A percentile compares a stretch with the other conserved stretches of the same genome.
Evolutionary conservation across 2,113 vertebrate species (phyloP).

Genomic region (Puma concolor): DNA sequence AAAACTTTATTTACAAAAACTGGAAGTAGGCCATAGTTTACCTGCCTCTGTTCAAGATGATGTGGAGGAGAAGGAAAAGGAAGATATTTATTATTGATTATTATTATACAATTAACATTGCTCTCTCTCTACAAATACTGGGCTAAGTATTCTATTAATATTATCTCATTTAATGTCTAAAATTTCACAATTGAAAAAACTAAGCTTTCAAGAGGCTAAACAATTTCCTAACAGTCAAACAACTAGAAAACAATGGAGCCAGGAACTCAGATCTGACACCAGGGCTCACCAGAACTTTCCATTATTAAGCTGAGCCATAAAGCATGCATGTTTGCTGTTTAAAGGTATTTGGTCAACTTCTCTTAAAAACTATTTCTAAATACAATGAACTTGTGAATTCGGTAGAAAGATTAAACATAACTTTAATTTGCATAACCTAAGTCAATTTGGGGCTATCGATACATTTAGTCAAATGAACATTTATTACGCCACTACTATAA

Average conservation of each 20-base stretch:
- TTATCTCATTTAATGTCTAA: not conserved
- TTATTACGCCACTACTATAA: not conserved
- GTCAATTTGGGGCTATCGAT: not conserved
- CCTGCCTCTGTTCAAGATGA: not conserved
- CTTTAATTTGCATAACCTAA: constrained; percentile 52
- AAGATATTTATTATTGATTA: not conserved
- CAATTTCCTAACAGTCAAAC: not conserved
- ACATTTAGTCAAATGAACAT: not conserved
- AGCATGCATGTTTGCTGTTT: not conserved
- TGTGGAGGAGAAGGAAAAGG: not conserved
- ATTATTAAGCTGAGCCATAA: not conserved
- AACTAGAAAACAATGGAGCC: not conserved
- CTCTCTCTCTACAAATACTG: not conserved
- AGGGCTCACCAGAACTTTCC: not conserved
- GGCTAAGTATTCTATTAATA: not conserved
- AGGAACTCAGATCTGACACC: not conserved
- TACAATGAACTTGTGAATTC: not conserved
- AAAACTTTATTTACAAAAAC: constrained; percentile 29
- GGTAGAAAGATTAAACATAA: not conserved
- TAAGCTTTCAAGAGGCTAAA: not conserved
- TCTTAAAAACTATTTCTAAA: not conserved
- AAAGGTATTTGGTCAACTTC: not conserved
- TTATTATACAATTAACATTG: not conserved
- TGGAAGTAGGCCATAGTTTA: not conserved
- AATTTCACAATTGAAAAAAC: constrained; percentile 7